A percentile compares a stretch with the other conserved stretches of the same genome.
These are phyloP conservation scores for Lycophotia porphyrea DNA, from an alignment of 2,888 invertebrate species.

Conservation along the genomic window DNA sequence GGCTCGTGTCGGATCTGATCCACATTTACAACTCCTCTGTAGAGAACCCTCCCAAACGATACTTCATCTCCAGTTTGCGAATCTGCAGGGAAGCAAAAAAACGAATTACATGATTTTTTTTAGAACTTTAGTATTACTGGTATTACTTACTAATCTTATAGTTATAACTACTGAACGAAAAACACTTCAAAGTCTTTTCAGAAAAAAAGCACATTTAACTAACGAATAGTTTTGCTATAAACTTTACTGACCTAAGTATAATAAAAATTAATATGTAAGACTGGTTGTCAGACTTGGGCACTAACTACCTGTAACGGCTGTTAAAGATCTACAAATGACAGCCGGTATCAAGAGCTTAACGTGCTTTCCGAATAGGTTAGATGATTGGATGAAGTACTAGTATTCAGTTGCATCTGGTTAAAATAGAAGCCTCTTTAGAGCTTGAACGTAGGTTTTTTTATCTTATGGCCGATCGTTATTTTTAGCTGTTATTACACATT, in stretches of 20 bases:
- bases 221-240: background rate
- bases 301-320: too few species aligned
- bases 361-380: too few species aligned
- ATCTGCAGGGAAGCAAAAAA: slow-evolving; percentile 58
- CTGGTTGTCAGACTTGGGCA: too few species aligned
- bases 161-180: background rate
- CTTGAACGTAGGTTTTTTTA: background rate
- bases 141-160: slow-evolving; percentile 9
- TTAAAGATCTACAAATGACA: too few species aligned
- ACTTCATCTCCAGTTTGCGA: slow-evolving; percentile 59
- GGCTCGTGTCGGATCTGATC: slow-evolving; percentile 76
- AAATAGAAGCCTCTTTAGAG: too few species aligned
- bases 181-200: background rate
- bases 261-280: too few species aligned
- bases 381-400: too few species aligned
- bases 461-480: background rate
- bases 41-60: slow-evolving; percentile 78
- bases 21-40: slow-evolving; percentile 73
- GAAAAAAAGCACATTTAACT: background rate
- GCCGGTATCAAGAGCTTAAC: too few species aligned
- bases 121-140: background rate
- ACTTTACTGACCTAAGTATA: background rate
- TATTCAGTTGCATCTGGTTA: too few species aligned
- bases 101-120: background rate
- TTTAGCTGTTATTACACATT: background rate